Conservation (phyloP, 1,140 invertebrate species). For the Phymorhynchus buccinoides region DNA sequence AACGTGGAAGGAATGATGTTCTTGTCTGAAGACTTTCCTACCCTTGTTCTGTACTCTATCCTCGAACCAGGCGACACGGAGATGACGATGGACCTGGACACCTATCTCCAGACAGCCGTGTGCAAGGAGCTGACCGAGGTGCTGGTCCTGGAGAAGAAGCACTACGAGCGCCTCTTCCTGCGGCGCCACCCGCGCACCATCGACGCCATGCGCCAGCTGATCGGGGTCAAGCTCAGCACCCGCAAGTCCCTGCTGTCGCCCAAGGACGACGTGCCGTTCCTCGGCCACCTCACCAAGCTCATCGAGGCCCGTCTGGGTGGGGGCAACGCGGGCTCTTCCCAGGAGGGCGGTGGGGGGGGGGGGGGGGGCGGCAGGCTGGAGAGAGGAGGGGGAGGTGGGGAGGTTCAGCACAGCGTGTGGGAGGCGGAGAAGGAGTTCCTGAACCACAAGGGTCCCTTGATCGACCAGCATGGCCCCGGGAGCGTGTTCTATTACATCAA, state of each 20-base stretch:
- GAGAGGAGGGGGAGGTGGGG: conserved; percentile 44
- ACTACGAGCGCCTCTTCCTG: conserved; percentile 70
- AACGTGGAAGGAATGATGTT: too few species aligned
- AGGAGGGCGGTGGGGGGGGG: conserved; percentile 33
- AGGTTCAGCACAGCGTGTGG: conserved; percentile 53
- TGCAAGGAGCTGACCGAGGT: conserved; percentile 71
- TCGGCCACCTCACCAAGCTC: conserved; percentile 41
- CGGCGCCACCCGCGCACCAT: conserved; percentile 67
- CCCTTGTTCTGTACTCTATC: neutral
- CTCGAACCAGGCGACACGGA: conserved; percentile 66
- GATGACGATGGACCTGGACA: conserved; percentile 67
- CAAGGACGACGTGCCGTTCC: conserved; percentile 58
- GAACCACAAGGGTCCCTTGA: conserved; percentile 65
- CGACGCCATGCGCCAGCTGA: conserved; percentile 61
- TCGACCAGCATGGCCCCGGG: conserved; percentile 68
- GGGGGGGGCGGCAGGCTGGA: conserved; percentile 31
- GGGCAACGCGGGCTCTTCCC: too few species aligned
- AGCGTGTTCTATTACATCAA: conserved; percentile 70
- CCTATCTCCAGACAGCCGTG: conserved; percentile 68
- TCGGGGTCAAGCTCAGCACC: conserved; percentile 58
- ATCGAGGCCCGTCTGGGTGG: conserved; percentile 32
- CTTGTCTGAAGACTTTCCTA: neutral
- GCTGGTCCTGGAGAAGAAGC: conserved; percentile 70
- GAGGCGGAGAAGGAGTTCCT: conserved; percentile 62
- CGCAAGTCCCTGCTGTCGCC: conserved; percentile 53